These are phyloP conservation scores for Noctuana brunneofusca DNA, from an alignment of 2,888 invertebrate genomes.

Conservation along the genomic window DNA sequence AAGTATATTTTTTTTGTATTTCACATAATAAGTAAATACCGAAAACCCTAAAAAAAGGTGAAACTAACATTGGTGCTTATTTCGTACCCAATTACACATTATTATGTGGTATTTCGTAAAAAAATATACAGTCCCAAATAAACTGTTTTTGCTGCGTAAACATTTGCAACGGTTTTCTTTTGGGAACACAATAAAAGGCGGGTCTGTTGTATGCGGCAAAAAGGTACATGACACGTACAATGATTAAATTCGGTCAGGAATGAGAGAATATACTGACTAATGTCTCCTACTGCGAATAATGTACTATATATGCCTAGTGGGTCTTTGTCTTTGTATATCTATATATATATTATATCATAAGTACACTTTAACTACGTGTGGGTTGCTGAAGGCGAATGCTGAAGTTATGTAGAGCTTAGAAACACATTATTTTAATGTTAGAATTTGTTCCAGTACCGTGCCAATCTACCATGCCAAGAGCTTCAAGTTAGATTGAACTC, in stretches of 20 bases:
- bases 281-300: neutral
- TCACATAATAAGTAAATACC: neutral
- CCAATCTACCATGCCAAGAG: too few relatives aligned
- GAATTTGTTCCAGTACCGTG: too few relatives aligned
- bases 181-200: constrained; percentile 1
- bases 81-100: constrained; percentile 1
- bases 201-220: constrained; percentile 1
- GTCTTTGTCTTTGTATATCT: too few relatives aligned
- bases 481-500: too few relatives aligned
- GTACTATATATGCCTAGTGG: neutral
- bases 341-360: too few relatives aligned
- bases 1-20: too few relatives aligned
- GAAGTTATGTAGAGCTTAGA: too few relatives aligned
- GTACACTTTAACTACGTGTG: too few relatives aligned
- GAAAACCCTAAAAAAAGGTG: neutral
- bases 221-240: neutral
- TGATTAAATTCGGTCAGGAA: constrained; percentile 4
- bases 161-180: constrained; percentile 1
- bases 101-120: neutral
- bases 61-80: neutral
- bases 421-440: too few relatives aligned
- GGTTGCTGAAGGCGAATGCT: too few relatives aligned
- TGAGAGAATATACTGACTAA: constrained; percentile 1
- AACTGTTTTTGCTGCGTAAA: constrained; percentile 2
- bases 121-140: neutral